These are phyloP conservation scores for Labroides dimidiatus DNA, from an alignment of 2,797 vertebrate genomes.

Conservation along the genomic window DNA sequence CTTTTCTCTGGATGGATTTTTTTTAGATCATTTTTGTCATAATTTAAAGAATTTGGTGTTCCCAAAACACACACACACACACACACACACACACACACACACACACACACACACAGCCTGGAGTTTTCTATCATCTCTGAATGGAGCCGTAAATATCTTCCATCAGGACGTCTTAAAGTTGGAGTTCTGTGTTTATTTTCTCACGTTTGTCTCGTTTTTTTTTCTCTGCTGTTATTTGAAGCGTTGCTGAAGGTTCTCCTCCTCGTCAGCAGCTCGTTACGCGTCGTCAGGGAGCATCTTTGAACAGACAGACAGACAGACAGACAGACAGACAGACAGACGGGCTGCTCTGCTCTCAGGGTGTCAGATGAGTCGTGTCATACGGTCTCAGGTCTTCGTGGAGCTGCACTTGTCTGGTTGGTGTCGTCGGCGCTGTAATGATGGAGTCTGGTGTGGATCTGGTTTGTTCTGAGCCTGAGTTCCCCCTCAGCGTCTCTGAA, in stretches of 20 bases:
- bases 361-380: constrained; percentile 32
- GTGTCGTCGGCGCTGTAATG: constrained; percentile 4
- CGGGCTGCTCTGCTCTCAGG: constrained; percentile 15
- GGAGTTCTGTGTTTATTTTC: too few relatives aligned
- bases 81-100: too few relatives aligned
- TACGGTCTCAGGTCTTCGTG: constrained; percentile 12
- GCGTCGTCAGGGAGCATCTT: constrained; percentile 16
- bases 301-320: neutral
- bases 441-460: constrained; percentile 9
- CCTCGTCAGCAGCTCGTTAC: constrained; percentile 26
- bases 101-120: too few relatives aligned
- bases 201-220: too few relatives aligned
- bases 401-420: constrained; percentile 20
- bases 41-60: too few relatives aligned
- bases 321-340: constrained; percentile 1
- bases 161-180: too few relatives aligned
- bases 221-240: too few relatives aligned
- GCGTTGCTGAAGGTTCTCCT: neutral
- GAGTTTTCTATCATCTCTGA: too few relatives aligned
- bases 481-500: constrained; percentile 4
- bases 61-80: too few relatives aligned
- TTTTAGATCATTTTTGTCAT: too few relatives aligned
- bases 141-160: too few relatives aligned
- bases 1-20: too few relatives aligned
- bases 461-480: constrained; percentile 3